Base-by-base conservation (phyloP, 2,113 vertebrate species). In the Sorex fumeus region DNA sequence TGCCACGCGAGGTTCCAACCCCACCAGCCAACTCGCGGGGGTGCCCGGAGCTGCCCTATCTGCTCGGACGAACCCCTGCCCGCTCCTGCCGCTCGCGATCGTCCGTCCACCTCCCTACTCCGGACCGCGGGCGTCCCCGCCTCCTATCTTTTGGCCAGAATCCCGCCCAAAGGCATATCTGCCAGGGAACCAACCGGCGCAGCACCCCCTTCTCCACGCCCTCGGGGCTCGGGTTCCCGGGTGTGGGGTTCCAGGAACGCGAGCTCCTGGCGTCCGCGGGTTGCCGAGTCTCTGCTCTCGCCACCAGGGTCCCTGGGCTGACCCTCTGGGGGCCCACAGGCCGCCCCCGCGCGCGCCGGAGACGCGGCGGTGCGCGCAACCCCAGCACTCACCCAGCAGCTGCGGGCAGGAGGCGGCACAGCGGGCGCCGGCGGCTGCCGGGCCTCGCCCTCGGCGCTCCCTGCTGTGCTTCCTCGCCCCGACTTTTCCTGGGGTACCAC, bases 131-230 rank as follows among this genome's bases (percentile, higher is more conserved):
- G 72, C 18, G 53, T 91, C 72, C 57, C 27, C 9, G 18, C 81
- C 84, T 87, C 85, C 91, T 95, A 96, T 90, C 97, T 93, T 94
- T 92, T 90, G 57, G 96, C 91, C 90, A 93, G 93, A 95, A 94
- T 93, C 74, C 90, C 90, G 86, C 95, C 90, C 96, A 94, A 66
- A 95, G 93, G 87, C 96, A 97, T 95, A 86, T 94, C 95, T 69
- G 91, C 94, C 93, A 21, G 8, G 45, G 82, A 79, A 57, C 57
- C 36, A 79, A 57, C 57, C 36, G 79, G 82, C 86, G 88, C 87
- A 83, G 53, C 91, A 93, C 79, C 88, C 92, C 87, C 84, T 79
- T 74, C 94, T 28, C 93, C 75, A 80, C 62, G 40, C 78, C 53
- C 71, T 78, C 74, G 30, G 23, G 90, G 62, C 36, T 84, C 78